Evolutionary conservation across 1,140 invertebrate species (phyloP).

Genomic region (Linepithema humile): DNA sequence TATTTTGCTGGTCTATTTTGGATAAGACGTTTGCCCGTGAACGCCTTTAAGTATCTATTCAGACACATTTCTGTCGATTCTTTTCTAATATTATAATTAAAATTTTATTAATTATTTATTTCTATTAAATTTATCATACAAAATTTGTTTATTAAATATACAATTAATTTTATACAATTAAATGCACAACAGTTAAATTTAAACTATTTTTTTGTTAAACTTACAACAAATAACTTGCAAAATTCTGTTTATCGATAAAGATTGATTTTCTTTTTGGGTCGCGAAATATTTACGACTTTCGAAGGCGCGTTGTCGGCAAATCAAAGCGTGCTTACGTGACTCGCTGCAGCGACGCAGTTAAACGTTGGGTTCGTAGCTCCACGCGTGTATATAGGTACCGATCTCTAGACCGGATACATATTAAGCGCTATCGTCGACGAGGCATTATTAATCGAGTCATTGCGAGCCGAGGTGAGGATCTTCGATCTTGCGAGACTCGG

Average conservation of each 20-base stretch:
- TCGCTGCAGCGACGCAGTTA: constrained; percentile 41
- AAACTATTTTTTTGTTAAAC: too few species aligned
- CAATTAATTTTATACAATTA: too few species aligned
- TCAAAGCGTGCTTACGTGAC: constrained; percentile 73
- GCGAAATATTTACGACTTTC: background rate
- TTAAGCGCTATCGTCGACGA: constrained; percentile 74
- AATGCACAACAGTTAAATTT: too few species aligned
- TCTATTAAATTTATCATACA: too few species aligned
- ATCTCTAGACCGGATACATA: constrained; percentile 65
- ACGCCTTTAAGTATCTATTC: too few species aligned
- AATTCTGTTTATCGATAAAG: background rate
- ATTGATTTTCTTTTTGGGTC: background rate
- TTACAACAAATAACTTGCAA: background rate
- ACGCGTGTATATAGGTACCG: constrained; percentile 46
- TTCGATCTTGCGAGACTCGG: constrained; percentile 58
- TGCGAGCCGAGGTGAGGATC: constrained; percentile 76
- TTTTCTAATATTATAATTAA: too few species aligned
- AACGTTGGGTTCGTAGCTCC: constrained; percentile 41
- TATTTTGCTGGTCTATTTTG: background rate
- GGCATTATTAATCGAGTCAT: constrained; percentile 83
- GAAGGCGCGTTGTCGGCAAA: constrained; percentile 71
- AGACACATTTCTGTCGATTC: too few species aligned
- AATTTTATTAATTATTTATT: too few species aligned
- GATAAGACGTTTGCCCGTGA: background rate
- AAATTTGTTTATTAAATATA: too few species aligned